Evolutionary conservation across 2,113 vertebrate genomes (phyloP).

Genomic region (Onychostruthus taczanowskii): DNA sequence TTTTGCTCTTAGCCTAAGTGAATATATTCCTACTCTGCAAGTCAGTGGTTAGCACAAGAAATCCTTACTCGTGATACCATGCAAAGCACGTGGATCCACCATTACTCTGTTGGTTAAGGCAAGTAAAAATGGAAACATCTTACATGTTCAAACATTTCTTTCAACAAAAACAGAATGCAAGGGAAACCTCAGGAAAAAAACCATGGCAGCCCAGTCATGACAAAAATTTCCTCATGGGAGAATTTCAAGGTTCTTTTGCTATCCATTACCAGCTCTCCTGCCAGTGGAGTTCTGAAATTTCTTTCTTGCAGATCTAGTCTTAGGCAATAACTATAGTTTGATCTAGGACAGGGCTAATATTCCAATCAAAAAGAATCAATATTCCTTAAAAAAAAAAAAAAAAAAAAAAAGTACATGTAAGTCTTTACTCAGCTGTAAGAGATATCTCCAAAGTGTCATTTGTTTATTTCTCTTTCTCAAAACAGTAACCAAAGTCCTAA

Average conservation of each 20-base stretch:
- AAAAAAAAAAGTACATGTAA: not conserved
- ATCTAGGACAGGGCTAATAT: not conserved
- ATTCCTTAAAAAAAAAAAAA: not conserved
- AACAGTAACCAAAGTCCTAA: not conserved
- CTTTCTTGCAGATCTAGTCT: not conserved
- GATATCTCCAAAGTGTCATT: not conserved
- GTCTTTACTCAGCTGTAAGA: not conserved
- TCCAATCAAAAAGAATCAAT: not conserved
- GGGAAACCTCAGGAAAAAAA: not conserved
- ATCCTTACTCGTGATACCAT: not conserved
- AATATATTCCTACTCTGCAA: not conserved
- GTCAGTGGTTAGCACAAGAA: not conserved
- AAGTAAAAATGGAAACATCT: not conserved
- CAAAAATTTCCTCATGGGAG: not conserved
- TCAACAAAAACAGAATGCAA: not conserved
- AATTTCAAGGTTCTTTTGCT: not conserved
- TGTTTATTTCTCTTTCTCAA: not conserved
- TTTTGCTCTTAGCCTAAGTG: not conserved
- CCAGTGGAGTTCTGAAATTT: not conserved
- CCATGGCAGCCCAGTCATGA: not conserved
- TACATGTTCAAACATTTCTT: not conserved
- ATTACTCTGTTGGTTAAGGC: not conserved
- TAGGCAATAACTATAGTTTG: not conserved
- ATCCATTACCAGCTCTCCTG: not conserved
- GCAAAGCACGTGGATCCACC: not conserved